A percentile compares a stretch with the other conserved stretches of the same genome.
Evolutionary conservation across 2,113 vertebrate genomes (phyloP).

Genomic region (Dipodomys ordii): DNA sequence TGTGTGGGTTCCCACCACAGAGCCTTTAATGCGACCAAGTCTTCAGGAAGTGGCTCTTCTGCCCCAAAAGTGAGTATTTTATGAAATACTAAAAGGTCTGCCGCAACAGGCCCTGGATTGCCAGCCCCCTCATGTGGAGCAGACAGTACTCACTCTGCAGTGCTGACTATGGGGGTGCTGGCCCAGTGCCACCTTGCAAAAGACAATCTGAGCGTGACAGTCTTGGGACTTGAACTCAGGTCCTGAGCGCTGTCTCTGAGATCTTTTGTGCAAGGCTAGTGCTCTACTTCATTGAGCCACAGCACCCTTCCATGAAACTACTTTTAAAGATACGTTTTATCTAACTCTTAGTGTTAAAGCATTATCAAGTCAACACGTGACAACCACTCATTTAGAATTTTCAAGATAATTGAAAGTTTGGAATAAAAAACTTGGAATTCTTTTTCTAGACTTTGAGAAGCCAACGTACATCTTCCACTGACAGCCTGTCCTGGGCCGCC

Average conservation of each 20-base stretch:
- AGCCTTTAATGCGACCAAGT: not conserved
- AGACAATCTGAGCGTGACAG: not conserved
- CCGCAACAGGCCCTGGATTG: too few species aligned
- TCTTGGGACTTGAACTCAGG: not conserved
- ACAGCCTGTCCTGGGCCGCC: not conserved
- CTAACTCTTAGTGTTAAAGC: not conserved
- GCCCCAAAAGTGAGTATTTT: not conserved
- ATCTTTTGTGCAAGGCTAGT: not conserved
- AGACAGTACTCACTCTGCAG: not conserved
- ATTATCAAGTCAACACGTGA: not conserved
- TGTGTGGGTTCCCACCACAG: fast-evolving
- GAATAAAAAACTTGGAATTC: too few species aligned
- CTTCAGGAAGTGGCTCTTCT: not conserved
- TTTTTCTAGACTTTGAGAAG: not conserved
- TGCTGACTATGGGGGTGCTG: not conserved
- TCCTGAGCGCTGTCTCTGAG: not conserved
- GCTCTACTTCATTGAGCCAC: not conserved
- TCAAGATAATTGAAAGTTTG: too few species aligned
- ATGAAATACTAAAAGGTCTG: not conserved
- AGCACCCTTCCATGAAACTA: not conserved
- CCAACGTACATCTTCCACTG: fast-evolving
- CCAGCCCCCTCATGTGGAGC: too few species aligned
- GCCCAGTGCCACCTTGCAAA: not conserved
- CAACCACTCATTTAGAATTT: not conserved
- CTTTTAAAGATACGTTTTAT: not conserved